A percentile compares a stretch with the other conserved stretches of the same genome.
Evolutionary conservation across 2,888 invertebrate genomes (phyloP).

Genomic region (Nephrotoma flavescens): DNA sequence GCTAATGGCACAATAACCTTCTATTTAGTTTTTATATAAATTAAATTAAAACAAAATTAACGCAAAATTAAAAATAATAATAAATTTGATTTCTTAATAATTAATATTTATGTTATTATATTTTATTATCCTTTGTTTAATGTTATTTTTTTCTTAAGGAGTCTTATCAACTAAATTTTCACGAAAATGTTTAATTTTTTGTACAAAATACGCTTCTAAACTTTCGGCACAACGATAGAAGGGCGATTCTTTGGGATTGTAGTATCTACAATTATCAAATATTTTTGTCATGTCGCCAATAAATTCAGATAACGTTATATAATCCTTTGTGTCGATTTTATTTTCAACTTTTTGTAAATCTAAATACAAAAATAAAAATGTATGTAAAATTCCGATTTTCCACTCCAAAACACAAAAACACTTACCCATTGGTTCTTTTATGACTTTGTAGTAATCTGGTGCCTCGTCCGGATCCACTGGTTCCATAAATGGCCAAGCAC

Average conservation of each 20-base stretch:
- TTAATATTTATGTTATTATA: background rate
- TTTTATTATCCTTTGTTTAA: background rate
- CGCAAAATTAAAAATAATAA: background rate
- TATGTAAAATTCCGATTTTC: background rate
- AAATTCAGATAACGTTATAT: slow-evolving; percentile 83
- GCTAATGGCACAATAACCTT: background rate
- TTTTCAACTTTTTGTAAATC: slow-evolving; percentile 87
- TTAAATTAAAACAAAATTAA: background rate
- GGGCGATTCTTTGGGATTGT: slow-evolving; percentile 89
- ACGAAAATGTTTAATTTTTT: slow-evolving; percentile 77
- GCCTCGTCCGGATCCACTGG: slow-evolving; percentile 93
- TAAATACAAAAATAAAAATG: slow-evolving; percentile 32
- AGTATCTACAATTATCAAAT: slow-evolving; percentile 97
- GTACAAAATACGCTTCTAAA: slow-evolving; percentile 88
- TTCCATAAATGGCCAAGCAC: slow-evolving; percentile 96
- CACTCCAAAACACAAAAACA: slow-evolving; percentile 13
- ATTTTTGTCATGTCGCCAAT: slow-evolving; percentile 97
- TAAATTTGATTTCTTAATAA: background rate
- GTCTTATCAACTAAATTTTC: slow-evolving; percentile 50
- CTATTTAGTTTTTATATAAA: background rate
- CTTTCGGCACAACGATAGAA: slow-evolving; percentile 94
- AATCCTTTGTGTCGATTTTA: slow-evolving; percentile 67
- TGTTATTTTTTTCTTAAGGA: background rate
- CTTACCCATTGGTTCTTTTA: slow-evolving; percentile 92
- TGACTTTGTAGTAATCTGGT: slow-evolving; percentile 91